phyloP scores from a whole-genome alignment of 1,140 invertebrate species.

The Eufriesea mexicana region DNA sequence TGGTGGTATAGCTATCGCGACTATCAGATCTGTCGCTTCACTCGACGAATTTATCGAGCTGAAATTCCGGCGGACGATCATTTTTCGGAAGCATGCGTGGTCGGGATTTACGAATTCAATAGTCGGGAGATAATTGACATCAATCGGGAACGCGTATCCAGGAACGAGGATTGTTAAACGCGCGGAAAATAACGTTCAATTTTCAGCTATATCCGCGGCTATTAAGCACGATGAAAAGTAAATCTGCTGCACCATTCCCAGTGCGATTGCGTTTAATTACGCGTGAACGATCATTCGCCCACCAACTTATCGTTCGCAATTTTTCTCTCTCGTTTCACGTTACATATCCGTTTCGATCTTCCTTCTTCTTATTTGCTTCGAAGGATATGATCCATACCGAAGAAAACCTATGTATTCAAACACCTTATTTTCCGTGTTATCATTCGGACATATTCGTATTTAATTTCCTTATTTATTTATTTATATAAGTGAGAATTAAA shows the following conservation, averaged over 20 bases:
- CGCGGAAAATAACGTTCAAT: slow-evolving; percentile 41
- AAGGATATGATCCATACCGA: no score
- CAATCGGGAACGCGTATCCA: background rate
- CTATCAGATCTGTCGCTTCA: background rate
- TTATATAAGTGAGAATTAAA: no score
- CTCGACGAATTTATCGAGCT: background rate
- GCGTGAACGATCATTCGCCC: background rate
- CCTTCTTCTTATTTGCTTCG: no score
- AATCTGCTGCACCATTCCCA: background rate
- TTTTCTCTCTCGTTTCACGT: no score
- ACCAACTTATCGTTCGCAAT: background rate
- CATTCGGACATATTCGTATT: no score
- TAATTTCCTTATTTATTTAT: no score
- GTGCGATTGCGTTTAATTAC: slow-evolving; percentile 25
- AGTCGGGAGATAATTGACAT: slow-evolving; percentile 27
- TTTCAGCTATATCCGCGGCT: slow-evolving; percentile 3
- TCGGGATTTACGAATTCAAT: slow-evolving; percentile 32
- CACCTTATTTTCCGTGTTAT: no score
- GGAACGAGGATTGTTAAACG: slow-evolving; percentile 24
- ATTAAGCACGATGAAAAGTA: slow-evolving; percentile 31
- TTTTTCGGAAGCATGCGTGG: background rate
- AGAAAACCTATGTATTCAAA: no score
- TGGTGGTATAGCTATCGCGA: background rate
- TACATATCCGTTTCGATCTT: no score
- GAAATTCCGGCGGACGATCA: background rate